Evolutionary conservation across 2,888 invertebrate species (phyloP), one percentile per base, ranked within the genome.

Genomic region (Plusia festucae): DNA sequence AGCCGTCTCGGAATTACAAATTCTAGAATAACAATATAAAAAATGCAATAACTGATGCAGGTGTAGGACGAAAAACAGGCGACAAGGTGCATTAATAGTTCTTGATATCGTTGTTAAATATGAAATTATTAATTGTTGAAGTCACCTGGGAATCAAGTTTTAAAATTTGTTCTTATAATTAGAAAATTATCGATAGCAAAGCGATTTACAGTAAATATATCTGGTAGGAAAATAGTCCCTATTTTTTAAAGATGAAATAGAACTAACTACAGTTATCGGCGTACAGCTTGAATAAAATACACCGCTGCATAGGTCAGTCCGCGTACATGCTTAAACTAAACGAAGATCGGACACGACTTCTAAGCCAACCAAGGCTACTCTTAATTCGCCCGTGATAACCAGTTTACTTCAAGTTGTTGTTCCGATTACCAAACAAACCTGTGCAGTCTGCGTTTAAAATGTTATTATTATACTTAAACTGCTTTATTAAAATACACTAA

Each of bases 11-110:
- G 46, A 18, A 46, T 46, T 16, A 46, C 18, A 6, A 46, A 49
- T 49, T 49, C 46, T 20, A 49, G 44, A 58, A 63, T 63, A 63
- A 40, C 57, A 22, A 53, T 53, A 68, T 61, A 68, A 66, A 66
- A 67, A 57, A 34, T 27, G 52, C 15, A 51, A 34, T 18, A 63
- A 52, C 51, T 15, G 22, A 40, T 20, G 58, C 70, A 71, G 70
- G 71, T 70, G 71, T 58, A 22, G 15, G 0, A 15, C 24, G 34
- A 8, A 22, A 27, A 22, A 34, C 7, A 20, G 34, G 30, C 52
- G n/a, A 60, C 54, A 71, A 71, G 63, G 68, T 68, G 68, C 51
- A 18, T 13, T 60, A 3, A 0, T 15, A 27, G 54, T 18, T 46
- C 27, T 15, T 24, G 27, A 27, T 40, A 56, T 53, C 49, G 53